phyloP scores from a whole-genome alignment of 2,113 vertebrate genomes.

The Hippocampus zosterae region DNA sequence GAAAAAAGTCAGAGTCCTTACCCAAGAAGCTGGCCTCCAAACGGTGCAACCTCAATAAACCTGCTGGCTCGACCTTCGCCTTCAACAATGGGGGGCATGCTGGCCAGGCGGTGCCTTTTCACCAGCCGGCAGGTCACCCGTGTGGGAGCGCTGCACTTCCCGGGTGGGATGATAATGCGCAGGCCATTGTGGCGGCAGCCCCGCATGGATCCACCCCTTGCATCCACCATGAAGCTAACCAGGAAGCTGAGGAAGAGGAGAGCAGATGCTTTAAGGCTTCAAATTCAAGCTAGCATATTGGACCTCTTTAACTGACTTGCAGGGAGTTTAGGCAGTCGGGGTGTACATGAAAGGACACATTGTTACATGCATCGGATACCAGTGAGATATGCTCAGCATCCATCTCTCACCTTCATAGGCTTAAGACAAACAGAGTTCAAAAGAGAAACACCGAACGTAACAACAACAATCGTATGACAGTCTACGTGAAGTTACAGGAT shows the following conservation, averaged over 20 bases:
- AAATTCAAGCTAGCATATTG: background rate
- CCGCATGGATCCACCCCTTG: slow-evolving; percentile 93
- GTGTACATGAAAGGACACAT: background rate
- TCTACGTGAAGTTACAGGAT: slow-evolving; percentile 14
- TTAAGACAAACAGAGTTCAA: background rate
- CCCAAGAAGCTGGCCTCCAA: slow-evolving; percentile 97
- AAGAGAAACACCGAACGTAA: background rate
- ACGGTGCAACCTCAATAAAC: slow-evolving; percentile 93
- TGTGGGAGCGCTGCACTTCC: slow-evolving; percentile 92
- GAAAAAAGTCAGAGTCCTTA: slow-evolving; percentile 61
- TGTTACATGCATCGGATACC: background rate
- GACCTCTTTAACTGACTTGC: background rate
- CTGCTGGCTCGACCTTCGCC: slow-evolving; percentile 92
- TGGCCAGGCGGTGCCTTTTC: slow-evolving; percentile 91
- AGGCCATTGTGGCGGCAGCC: slow-evolving; percentile 94
- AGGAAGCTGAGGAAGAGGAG: slow-evolving; percentile 78
- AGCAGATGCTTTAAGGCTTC: background rate
- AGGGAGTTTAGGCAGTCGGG: too few species aligned
- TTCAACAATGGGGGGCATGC: slow-evolving; percentile 96
- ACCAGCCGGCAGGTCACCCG: slow-evolving; percentile 94
- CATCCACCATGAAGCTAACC: slow-evolving; percentile 99
- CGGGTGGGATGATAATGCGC: slow-evolving; percentile 91
- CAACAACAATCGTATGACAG: background rate
- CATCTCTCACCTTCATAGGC: background rate
- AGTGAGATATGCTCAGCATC: background rate